Conservation (phyloP, 2,113 vertebrate species). For the Suncus etruscus region DNA sequence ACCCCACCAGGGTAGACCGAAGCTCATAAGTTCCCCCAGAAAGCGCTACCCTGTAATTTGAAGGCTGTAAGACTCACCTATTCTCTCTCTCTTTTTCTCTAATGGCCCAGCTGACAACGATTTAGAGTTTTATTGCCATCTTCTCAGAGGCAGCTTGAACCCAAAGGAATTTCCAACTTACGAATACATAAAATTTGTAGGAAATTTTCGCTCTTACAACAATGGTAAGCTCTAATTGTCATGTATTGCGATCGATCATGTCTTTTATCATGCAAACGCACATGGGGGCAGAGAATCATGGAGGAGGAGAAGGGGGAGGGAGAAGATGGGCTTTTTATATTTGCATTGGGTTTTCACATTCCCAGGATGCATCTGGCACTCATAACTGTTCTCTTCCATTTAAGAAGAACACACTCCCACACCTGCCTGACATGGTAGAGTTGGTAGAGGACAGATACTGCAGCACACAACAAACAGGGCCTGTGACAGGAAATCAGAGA, state of each 20-base stretch:
- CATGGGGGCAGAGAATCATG: background rate
- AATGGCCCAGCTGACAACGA: slow-evolving; percentile 89
- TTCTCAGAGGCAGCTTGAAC: slow-evolving; percentile 92
- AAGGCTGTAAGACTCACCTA: slow-evolving; percentile 75
- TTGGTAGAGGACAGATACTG: slow-evolving; percentile 31
- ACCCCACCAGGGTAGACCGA: background rate
- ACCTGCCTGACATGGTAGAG: slow-evolving; percentile 15
- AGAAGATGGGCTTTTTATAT: background rate
- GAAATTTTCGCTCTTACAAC: slow-evolving; percentile 91
- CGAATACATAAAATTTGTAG: slow-evolving; percentile 93
- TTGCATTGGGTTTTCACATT: slow-evolving; percentile 5
- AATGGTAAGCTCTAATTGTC: slow-evolving; percentile 89
- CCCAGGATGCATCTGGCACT: background rate
- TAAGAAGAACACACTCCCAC: background rate
- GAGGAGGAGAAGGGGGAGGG: background rate
- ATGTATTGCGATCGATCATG: slow-evolving; percentile 61
- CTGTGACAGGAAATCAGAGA: background rate
- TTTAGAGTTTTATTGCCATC: slow-evolving; percentile 93
- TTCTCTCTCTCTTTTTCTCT: slow-evolving; percentile 82
- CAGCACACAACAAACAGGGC: background rate
- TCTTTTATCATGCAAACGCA: slow-evolving; percentile 77
- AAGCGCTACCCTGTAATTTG: slow-evolving; percentile 69
- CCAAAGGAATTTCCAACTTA: slow-evolving; percentile 92
- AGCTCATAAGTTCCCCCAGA: slow-evolving; percentile 39
- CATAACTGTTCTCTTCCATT: background rate